Conservation (phyloP, 2,888 invertebrate genomes). For the Apotomis turbidana region DNA sequence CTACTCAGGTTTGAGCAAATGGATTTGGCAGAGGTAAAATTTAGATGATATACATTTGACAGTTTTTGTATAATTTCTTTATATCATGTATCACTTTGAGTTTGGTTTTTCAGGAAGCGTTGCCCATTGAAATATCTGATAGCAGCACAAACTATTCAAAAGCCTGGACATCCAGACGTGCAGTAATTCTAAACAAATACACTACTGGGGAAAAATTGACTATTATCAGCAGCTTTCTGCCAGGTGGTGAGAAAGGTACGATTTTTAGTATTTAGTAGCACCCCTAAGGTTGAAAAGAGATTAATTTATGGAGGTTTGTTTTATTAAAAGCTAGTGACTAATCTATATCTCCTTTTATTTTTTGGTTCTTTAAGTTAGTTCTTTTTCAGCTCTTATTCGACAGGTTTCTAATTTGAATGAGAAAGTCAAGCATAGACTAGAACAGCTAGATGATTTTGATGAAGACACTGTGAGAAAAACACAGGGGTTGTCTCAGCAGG, state of each 20-base stretch:
- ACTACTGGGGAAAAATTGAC: conserved; percentile 97
- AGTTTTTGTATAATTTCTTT: neutral
- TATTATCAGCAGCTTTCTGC: conserved; percentile 94
- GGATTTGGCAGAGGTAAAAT: conserved; percentile 65
- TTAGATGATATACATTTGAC: neutral
- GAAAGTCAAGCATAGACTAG: conserved; percentile 94
- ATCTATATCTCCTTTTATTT: conserved; percentile 49
- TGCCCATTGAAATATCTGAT: conserved; percentile 49
- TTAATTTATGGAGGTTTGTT: neutral
- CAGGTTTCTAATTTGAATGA: conserved; percentile 92
- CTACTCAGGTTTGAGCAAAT: conserved; percentile 74
- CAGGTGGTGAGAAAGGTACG: conserved; percentile 91
- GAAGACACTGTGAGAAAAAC: conserved; percentile 94
- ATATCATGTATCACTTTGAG: neutral
- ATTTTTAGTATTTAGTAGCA: neutral
- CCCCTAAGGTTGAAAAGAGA: neutral
- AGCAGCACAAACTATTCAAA: conserved; percentile 82
- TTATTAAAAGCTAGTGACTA: neutral
- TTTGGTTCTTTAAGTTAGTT: conserved; percentile 76
- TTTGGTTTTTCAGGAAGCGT: conserved; percentile 14
- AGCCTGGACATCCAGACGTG: conserved; percentile 90
- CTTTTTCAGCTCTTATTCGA: conserved; percentile 89
- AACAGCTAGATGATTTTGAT: conserved; percentile 97
- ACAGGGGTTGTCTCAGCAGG: conserved; percentile 95
- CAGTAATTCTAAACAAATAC: conserved; percentile 93